Evolutionary conservation across 2,113 vertebrate species (phyloP).

Genomic region (Salvelinus alpinus): DNA sequence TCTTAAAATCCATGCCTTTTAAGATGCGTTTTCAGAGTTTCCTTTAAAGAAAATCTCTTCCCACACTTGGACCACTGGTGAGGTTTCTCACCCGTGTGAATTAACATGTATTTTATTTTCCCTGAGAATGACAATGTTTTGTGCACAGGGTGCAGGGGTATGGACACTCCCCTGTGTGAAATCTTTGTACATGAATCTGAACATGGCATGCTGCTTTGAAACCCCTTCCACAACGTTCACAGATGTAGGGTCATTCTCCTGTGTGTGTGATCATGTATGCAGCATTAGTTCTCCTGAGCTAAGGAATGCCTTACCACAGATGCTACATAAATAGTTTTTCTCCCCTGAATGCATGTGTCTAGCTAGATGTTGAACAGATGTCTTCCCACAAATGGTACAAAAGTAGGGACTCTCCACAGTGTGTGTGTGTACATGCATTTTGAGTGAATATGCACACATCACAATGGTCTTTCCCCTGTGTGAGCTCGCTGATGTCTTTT

Average conservation of each 20-base stretch:
- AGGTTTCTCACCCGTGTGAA: conserved; percentile 27
- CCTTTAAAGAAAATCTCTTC: too few relatives aligned
- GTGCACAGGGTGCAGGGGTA: background rate
- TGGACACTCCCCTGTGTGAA: background rate
- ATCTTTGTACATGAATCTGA: background rate
- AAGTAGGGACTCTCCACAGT: too few relatives aligned
- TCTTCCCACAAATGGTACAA: conserved; percentile 28
- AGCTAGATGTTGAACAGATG: conserved; percentile 15
- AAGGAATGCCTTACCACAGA: conserved; percentile 43
- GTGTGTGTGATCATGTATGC: conserved; percentile 33
- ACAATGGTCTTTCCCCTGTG: background rate
- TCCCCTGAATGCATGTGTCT: conserved; percentile 46
- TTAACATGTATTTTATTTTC: background rate
- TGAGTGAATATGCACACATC: background rate
- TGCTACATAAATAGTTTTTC: conserved; percentile 41
- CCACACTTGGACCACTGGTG: conserved; percentile 32
- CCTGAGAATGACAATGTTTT: background rate
- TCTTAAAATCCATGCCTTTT: too few relatives aligned
- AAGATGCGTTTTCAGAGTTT: too few relatives aligned
- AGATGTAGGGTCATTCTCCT: conserved; percentile 25
- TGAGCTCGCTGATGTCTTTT: too few relatives aligned
- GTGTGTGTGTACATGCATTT: conserved; percentile 16
- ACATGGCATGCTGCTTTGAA: background rate
- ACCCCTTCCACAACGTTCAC: background rate
- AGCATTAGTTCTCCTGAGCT: conserved; percentile 30